Base-by-base conservation (phyloP, 2,113 vertebrate genomes). In the Caracal caracal region DNA sequence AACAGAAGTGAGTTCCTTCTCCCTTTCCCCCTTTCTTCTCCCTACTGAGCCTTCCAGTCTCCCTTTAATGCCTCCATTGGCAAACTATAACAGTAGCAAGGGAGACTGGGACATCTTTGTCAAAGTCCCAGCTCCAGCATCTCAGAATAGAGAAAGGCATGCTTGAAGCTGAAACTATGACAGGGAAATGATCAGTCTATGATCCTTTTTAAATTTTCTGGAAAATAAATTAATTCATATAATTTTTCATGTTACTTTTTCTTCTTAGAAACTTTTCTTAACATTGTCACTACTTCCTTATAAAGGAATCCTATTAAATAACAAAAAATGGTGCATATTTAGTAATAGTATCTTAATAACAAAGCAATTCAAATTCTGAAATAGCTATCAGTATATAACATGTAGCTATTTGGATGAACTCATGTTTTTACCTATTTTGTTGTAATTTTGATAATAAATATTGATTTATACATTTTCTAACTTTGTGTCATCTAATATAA, bases 311-410 rank as follows among this genome's bases (percentile, higher is more conserved):
- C 68, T 79, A 51, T 65, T 66, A 79, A 3, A 75, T 75, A 33
- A 73, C 15, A 59, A 81, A 78, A 83, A 65, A 40, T 73, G 24
- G 33, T 75, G 7, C 40, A 37, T 37, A 35, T 84, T 61, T 92
- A 51, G 24, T 75, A 92, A 84, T 3, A 2, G 30, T 16, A 82
- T 82, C 49, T 56, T 81, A 70, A 71, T 81, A 79, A 79, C 12
- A 91, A 92, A 82, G 40, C 73, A 65, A 37, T 90, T 79, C 24
- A 78, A 35, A 66, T 90, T 90, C 70, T 90, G 70, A 90, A 66
- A 80, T 90, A 80, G 66, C 22, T 92, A 19, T 28, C 19, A 56
- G 15, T 71, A 51, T 92, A 43, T 61, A 83, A 73, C 61, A 73
- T 61, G 33, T 43, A 35, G 33, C 30, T 92, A 61, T 73, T 75